phyloP scores from a whole-genome alignment of 2,888 invertebrate species.

The Leptura quadrifasciata region DNA sequence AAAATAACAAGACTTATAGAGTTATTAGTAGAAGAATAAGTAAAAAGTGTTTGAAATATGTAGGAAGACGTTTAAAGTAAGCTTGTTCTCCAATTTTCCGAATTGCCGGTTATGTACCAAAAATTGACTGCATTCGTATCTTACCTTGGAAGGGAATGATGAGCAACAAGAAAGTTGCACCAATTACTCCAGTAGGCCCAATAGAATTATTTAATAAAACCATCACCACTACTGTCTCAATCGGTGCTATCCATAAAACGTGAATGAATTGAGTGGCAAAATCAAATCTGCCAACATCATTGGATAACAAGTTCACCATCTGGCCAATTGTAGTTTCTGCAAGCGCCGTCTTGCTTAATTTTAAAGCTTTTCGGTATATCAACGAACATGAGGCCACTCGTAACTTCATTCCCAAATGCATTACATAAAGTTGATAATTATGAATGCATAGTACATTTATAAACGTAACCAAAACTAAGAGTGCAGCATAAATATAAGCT shows the following conservation, averaged over 20 bases:
- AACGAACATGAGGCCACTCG: slow-evolving; percentile 88
- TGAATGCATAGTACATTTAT: slow-evolving; percentile 80
- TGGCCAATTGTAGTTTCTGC: slow-evolving; percentile 56
- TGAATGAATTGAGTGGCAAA: slow-evolving; percentile 86
- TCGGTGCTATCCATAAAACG: slow-evolving; percentile 85
- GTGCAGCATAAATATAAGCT: slow-evolving; percentile 86
- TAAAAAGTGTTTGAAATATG: too few species aligned
- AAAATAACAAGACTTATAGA: too few species aligned
- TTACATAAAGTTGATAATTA: slow-evolving; percentile 90
- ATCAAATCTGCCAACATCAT: slow-evolving; percentile 85
- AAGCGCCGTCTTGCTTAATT: slow-evolving; percentile 77
- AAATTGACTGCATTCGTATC: too few species aligned
- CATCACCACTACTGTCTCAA: slow-evolving; percentile 77
- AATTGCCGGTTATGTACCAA: too few species aligned
- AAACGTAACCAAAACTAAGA: slow-evolving; percentile 82
- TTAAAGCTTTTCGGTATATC: slow-evolving; percentile 83
- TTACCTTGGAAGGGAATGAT: slow-evolving; percentile 68
- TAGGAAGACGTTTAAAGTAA: too few species aligned
- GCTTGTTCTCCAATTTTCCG: too few species aligned
- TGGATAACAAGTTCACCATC: slow-evolving; percentile 57
- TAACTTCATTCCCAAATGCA: slow-evolving; percentile 89
- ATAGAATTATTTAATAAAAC: slow-evolving; percentile 73
- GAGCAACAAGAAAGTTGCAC: slow-evolving; percentile 69
- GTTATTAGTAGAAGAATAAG: too few species aligned
- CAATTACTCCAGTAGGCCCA: slow-evolving; percentile 69